A percentile compares a stretch with the other conserved stretches of the same genome.
phyloP scores from a whole-genome alignment of 2,888 invertebrate species.

The Dryomyza anilis region DNA sequence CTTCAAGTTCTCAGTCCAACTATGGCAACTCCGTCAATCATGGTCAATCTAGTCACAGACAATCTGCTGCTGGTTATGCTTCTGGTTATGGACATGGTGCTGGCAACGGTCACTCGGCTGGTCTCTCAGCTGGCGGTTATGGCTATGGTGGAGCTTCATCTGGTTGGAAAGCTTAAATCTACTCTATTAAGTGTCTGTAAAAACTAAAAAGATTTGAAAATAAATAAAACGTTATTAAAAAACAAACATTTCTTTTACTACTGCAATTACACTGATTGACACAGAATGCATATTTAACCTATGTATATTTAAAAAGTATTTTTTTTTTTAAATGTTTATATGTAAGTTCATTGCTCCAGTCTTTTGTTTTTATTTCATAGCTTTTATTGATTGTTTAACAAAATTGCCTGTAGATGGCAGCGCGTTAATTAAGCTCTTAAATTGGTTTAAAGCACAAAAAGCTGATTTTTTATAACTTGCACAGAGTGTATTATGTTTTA shows the following conservation, averaged over 20 bases:
- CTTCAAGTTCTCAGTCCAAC: too few relatives aligned
- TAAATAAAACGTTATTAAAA: neutral
- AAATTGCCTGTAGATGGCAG: neutral
- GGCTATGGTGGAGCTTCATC: slow-evolving; percentile 15
- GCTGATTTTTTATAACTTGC: neutral
- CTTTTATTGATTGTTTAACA: neutral
- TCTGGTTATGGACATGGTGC: slow-evolving; percentile 1
- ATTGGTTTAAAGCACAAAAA: neutral
- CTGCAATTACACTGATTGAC: too few relatives aligned
- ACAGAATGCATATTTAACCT: too few relatives aligned
- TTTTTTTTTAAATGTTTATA: too few relatives aligned
- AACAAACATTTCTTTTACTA: neutral
- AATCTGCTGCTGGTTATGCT: neutral
- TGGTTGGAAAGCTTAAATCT: neutral
- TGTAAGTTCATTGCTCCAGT: neutral
- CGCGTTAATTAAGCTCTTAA: neutral
- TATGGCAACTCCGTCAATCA: neutral
- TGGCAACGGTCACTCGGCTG: slow-evolving; percentile 23
- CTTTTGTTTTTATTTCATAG: neutral
- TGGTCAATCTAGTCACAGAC: too few relatives aligned
- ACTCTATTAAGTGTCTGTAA: too few relatives aligned
- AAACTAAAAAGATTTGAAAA: neutral
- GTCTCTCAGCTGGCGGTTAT: slow-evolving; percentile 22
- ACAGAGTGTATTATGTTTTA: too few relatives aligned
- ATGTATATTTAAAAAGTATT: too few relatives aligned